These are phyloP conservation scores for Okamejei kenojei DNA, from an alignment of 2,797 vertebrate genomes.

Conservation along the genomic window DNA sequence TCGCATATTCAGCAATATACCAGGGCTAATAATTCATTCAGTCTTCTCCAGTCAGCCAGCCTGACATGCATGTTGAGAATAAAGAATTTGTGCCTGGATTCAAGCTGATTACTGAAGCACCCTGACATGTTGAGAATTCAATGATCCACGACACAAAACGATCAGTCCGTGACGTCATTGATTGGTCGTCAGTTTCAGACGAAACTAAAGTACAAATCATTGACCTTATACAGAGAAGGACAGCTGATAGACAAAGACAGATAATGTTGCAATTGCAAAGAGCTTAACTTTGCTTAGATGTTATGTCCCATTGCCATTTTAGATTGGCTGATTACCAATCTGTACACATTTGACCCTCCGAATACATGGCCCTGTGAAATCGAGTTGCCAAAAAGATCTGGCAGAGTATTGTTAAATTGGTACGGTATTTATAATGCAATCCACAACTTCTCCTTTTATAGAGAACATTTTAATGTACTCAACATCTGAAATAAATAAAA, in stretches of 20 bases:
- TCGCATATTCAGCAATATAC: not conserved
- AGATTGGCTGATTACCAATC: not conserved
- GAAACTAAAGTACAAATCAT: not conserved
- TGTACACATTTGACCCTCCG: not conserved
- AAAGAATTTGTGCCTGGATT: not conserved
- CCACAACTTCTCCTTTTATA: not conserved
- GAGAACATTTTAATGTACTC: not conserved
- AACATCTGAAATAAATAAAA: not conserved
- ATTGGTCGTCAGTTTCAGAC: not conserved
- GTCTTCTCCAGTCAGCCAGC: not conserved
- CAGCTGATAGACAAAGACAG: slow-evolving; percentile 8
- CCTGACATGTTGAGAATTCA: not conserved
- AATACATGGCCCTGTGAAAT: not conserved
- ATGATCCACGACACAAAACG: not conserved
- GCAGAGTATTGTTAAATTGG: not conserved
- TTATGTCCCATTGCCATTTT: not conserved
- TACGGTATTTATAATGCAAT: not conserved
- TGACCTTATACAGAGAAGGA: slow-evolving; percentile 7
- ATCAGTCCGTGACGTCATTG: not conserved
- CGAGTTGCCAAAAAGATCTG: not conserved
- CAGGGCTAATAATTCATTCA: not conserved
- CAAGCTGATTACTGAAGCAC: not conserved
- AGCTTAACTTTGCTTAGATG: not conserved
- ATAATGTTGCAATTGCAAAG: not conserved
- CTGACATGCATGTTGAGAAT: not conserved